Conservation (phyloP, 2,888 invertebrate genomes). For the Harpalus rubripes region DNA sequence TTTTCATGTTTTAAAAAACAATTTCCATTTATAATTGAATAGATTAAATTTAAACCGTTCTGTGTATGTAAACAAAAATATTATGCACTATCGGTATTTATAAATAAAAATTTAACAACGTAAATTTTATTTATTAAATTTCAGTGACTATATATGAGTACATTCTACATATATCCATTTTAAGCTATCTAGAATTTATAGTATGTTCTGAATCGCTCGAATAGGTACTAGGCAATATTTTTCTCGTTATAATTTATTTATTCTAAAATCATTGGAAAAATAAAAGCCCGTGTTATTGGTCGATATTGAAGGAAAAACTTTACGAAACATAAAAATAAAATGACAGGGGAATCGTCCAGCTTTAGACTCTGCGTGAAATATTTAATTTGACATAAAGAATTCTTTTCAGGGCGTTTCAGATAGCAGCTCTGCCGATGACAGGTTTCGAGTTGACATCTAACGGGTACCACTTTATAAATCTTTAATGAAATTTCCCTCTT, state of each 20-base stretch:
- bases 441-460: constrained; percentile 55
- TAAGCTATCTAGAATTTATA: too few species aligned
- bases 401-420: constrained; percentile 34
- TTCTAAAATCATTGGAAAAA: neutral
- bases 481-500: constrained; percentile 55
- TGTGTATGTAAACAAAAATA: too few species aligned
- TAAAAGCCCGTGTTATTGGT: neutral
- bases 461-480: constrained; percentile 55
- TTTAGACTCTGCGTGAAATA: constrained; percentile 30
- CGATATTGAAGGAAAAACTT: constrained; percentile 12
- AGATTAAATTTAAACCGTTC: too few species aligned
- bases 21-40: too few species aligned
- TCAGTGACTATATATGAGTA: too few species aligned
- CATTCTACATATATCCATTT: too few species aligned
- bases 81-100: too few species aligned
- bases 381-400: constrained; percentile 57
- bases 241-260: neutral
- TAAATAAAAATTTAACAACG: too few species aligned
- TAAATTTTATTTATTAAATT: too few species aligned
- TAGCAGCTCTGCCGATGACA: constrained; percentile 44
- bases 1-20: too few species aligned
- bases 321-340: constrained; percentile 47
- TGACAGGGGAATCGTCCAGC: constrained; percentile 30
- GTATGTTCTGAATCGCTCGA: too few species aligned
- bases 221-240: too few species aligned